phyloP scores from a whole-genome alignment of 1,140 invertebrate species.

The Dendrolimus kikuchii region DNA sequence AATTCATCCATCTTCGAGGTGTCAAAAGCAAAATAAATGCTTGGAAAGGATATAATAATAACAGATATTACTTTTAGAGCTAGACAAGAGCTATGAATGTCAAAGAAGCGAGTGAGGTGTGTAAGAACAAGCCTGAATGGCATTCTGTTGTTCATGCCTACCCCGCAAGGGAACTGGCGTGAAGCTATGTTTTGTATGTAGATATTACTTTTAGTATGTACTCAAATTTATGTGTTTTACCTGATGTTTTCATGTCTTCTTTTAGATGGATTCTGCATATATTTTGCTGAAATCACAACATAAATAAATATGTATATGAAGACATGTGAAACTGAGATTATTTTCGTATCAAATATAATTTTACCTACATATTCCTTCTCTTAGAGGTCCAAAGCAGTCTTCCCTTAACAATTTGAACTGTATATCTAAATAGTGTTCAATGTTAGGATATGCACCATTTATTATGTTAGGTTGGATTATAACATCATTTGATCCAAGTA shows the following conservation, averaged over 20 bases:
- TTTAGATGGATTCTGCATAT: constrained; percentile 40
- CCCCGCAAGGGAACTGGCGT: too few relatives aligned
- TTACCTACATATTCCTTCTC: constrained; percentile 62
- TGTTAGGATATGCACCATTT: constrained; percentile 46
- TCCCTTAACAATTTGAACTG: constrained; percentile 58
- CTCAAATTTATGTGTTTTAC: constrained; percentile 14
- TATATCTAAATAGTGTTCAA: constrained; percentile 52
- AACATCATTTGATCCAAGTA: constrained; percentile 25
- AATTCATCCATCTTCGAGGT: too few relatives aligned
- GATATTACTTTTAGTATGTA: too few relatives aligned
- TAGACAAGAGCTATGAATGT: too few relatives aligned
- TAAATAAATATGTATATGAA: constrained; percentile 5
- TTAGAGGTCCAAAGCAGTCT: constrained; percentile 53
- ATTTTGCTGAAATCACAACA: constrained; percentile 34
- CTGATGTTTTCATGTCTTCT: constrained; percentile 53
- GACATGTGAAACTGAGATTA: constrained; percentile 1
- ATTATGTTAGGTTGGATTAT: constrained; percentile 48
- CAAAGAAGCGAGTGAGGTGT: too few relatives aligned
- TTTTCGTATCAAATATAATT: constrained; percentile 5
- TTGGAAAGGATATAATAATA: too few relatives aligned
- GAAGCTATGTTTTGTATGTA: too few relatives aligned
- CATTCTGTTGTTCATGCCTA: too few relatives aligned
- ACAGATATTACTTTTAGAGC: too few relatives aligned
- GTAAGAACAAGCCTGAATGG: too few relatives aligned
- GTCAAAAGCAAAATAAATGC: too few relatives aligned